Evolutionary conservation across 2,113 vertebrate species (phyloP).

Genomic region (Osmerus eperlanus): DNA sequence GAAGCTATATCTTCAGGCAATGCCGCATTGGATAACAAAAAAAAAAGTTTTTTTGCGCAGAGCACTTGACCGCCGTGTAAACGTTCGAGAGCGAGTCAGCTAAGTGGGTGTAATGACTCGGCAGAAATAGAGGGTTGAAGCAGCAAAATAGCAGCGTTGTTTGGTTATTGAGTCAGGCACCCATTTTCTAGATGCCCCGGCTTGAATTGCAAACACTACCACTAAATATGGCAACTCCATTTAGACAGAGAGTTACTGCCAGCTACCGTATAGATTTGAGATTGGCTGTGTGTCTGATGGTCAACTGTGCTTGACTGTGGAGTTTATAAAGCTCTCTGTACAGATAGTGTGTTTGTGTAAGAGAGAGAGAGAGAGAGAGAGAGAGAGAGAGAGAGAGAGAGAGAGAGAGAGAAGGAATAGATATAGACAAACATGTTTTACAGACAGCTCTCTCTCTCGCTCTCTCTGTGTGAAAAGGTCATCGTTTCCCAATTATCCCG

Average conservation of each 20-base stretch:
- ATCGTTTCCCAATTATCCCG: constrained; percentile 53
- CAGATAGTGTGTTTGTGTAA: too few species aligned
- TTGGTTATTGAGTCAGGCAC: neutral
- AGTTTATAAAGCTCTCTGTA: too few species aligned
- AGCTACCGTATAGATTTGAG: too few species aligned
- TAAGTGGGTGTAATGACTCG: constrained; percentile 16
- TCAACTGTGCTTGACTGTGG: neutral
- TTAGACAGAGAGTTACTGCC: neutral
- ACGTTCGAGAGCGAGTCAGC: neutral
- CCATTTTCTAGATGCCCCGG: neutral
- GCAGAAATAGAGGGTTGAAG: neutral
- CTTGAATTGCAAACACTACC: constrained; percentile 1
- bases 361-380: too few species aligned
- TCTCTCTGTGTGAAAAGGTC: constrained; percentile 48
- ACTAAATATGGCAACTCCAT: constrained; percentile 13
- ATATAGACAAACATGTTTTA: too few species aligned
- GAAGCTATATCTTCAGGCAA: neutral
- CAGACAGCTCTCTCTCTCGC: neutral
- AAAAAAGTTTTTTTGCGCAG: too few species aligned
- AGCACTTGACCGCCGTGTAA: too few species aligned
- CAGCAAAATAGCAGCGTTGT: neutral
- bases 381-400: too few species aligned
- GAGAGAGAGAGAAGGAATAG: too few species aligned
- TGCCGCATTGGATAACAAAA: too few species aligned
- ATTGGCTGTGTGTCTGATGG: neutral